phyloP scores from a whole-genome alignment of 2,113 vertebrate genomes.

The Xiphias gladius region DNA sequence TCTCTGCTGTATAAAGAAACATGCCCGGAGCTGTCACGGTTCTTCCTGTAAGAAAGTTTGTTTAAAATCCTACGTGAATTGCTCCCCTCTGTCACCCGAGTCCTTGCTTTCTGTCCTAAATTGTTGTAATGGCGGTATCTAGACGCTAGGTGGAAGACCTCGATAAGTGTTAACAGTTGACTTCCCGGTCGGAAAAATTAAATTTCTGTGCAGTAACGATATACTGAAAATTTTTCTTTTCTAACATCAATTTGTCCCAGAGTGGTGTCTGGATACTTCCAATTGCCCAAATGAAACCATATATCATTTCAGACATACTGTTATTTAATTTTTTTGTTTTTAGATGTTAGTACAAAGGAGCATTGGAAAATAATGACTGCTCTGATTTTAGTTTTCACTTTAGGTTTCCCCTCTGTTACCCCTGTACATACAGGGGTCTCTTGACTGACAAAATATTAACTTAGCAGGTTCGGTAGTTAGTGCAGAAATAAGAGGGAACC shows the following conservation, averaged over 20 bases:
- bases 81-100: fast-evolving
- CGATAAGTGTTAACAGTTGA: conserved; percentile 14
- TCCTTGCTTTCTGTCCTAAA: fast-evolving
- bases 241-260: neutral
- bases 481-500: neutral
- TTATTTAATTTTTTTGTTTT: neutral
- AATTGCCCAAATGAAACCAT: neutral
- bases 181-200: neutral
- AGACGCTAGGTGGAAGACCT: conserved; percentile 66
- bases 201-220: neutral
- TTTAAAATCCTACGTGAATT: neutral
- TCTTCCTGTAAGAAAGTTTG: conserved; percentile 77
- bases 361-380: neutral
- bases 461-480: neutral
- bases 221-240: no score
- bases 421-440: neutral
- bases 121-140: conserved; percentile 56
- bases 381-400: neutral
- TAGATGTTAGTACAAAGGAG: neutral
- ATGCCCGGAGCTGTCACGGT: conserved; percentile 82
- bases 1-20: conserved; percentile 76
- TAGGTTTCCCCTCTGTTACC: neutral
- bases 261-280: neutral
- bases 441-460: no score
- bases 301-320: neutral